Base-by-base conservation (phyloP, 2,888 invertebrate species). In the Scaptomyza tumidula region DNA sequence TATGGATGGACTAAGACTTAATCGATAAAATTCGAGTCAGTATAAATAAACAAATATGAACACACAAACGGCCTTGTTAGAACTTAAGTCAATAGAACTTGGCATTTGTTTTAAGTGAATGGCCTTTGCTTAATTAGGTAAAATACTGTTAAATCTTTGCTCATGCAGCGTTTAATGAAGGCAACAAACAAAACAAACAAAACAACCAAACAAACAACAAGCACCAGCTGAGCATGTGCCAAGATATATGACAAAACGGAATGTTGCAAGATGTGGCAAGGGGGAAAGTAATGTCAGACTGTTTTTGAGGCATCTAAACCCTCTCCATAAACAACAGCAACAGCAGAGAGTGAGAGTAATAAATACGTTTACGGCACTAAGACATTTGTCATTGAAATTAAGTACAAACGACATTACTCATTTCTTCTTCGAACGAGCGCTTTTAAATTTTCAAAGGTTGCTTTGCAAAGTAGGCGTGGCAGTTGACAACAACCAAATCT, bases 301-400 rank as follows among this genome's bases (percentile, higher is more conserved):
- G 19, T 24, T 53, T 62, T 35, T 35, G 35, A 53, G 44, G 41
- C 41, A 41, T 41, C 16, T 56, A 35, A 35, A 39, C 43, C 27
- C 31, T 46, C 13, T 31, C 29, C 61, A 45, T 37, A 31, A 60
- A 49, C 46, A 41, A 33, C 3, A 0, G 46, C 59, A 46, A 19
- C 29, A 44, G 29, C 46, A 46, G 70, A 78, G 59, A 71, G 52
- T 55, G 55, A 71, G 74, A 55, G 65, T 82, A 82, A 82, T 73
- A 83, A 82, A 86, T 86, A 70, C 71, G 80, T 75, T 86, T 72
- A 72, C 73, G 70, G 73, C 78, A 62, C 61, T 59, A 56, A 59
- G 78, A 71, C 82, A 83, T 83, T 83, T 86, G 80, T 83, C 82
- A 83, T 86, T 80, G 75, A 83, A 83, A 83, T 86, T 83, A 86